phyloP scores from a whole-genome alignment of 2,113 vertebrate species.

The Lutjanus erythropterus region DNA sequence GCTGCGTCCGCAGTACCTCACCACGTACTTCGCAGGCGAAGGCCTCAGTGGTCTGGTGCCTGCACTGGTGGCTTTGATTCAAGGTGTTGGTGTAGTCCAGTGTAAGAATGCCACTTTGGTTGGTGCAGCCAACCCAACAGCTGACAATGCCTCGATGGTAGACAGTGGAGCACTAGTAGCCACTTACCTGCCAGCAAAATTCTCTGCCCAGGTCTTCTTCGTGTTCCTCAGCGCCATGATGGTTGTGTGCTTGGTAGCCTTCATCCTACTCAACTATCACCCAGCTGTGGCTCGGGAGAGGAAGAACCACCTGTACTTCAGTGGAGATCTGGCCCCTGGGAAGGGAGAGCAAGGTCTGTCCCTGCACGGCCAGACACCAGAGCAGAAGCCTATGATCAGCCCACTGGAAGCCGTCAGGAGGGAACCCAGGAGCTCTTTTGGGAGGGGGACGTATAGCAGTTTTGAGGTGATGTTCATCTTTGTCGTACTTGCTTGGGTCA shows the following conservation, averaged over 20 bases:
- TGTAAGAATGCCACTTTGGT: slow-evolving; percentile 79
- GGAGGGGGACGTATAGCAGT: slow-evolving; percentile 74
- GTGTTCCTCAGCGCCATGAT: slow-evolving; percentile 88
- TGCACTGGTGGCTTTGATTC: slow-evolving; percentile 85
- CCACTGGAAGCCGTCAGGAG: slow-evolving; percentile 14
- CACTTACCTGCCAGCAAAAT: slow-evolving; percentile 85
- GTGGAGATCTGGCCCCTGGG: slow-evolving; percentile 39
- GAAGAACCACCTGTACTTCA: slow-evolving; percentile 72
- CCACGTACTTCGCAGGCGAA: slow-evolving; percentile 88
- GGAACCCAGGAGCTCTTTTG: slow-evolving; percentile 72
- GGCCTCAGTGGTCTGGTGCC: slow-evolving; percentile 89
- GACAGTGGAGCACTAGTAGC: slow-evolving; percentile 59
- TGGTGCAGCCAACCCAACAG: slow-evolving; percentile 30
- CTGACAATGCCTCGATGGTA: slow-evolving; percentile 47
- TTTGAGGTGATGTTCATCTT: slow-evolving; percentile 84
- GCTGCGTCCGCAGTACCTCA: slow-evolving; percentile 85
- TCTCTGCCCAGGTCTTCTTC: slow-evolving; percentile 86
- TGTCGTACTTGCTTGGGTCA: slow-evolving; percentile 87
- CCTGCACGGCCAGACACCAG: slow-evolving; percentile 68
- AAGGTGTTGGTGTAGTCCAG: slow-evolving; percentile 85
- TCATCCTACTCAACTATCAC: slow-evolving; percentile 85
- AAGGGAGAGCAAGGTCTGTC: slow-evolving; percentile 75
- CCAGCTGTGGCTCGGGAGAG: slow-evolving; percentile 80
- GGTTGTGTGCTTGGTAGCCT: slow-evolving; percentile 82
- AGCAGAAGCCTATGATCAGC: slow-evolving; percentile 84